Evolutionary conservation across 2,888 invertebrate species (phyloP).

Genomic region (Arctia plantaginis): DNA sequence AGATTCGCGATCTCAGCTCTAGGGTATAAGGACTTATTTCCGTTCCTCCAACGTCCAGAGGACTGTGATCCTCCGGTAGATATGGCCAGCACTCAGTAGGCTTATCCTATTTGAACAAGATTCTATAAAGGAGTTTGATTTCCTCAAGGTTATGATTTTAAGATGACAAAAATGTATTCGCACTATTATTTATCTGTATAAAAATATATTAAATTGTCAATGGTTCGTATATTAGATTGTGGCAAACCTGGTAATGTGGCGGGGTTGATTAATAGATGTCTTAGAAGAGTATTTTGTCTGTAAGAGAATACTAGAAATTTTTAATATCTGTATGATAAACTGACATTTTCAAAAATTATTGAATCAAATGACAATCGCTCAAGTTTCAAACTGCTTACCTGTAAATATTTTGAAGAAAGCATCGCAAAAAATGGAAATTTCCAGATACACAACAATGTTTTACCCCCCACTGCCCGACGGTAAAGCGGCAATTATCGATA

Average conservation of each 20-base stretch:
- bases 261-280: neutral
- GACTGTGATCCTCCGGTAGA: too few species aligned
- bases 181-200: too few species aligned
- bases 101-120: too few species aligned
- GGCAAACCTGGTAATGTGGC: neutral
- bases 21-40: too few species aligned
- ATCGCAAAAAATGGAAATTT: slow-evolving; percentile 6
- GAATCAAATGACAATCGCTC: neutral
- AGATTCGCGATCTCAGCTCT: too few species aligned
- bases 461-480: slow-evolving; percentile 81
- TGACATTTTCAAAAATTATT: neutral
- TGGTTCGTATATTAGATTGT: neutral
- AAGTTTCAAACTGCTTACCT: neutral
- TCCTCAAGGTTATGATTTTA: too few species aligned
- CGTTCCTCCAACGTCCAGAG: too few species aligned
- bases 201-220: neutral
- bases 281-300: neutral
- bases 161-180: too few species aligned
- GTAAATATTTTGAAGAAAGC: neutral
- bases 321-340: neutral
- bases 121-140: too few species aligned
- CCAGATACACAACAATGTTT: slow-evolving; percentile 86
- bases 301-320: neutral
- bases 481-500: slow-evolving; percentile 85
- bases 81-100: too few species aligned